phyloP scores from a whole-genome alignment of 2,797 vertebrate genomes.

The Alosa sapidissima region DNA sequence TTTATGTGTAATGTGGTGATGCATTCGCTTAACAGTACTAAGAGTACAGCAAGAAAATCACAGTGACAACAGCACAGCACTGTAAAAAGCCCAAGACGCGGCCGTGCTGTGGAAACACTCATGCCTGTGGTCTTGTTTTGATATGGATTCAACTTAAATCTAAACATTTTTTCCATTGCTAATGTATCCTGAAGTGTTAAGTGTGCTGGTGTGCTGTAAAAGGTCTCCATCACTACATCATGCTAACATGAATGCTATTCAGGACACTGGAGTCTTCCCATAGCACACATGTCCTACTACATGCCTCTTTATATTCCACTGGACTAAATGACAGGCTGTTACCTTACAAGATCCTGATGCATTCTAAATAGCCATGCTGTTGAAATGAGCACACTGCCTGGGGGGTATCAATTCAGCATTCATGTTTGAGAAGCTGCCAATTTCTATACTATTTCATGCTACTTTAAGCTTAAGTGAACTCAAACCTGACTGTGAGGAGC shows the following conservation, averaged over 20 bases:
- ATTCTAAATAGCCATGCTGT: conserved; percentile 28
- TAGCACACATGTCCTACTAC: not conserved
- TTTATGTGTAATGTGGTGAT: conserved; percentile 9
- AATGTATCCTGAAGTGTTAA: conserved; percentile 14
- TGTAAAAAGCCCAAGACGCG: not conserved
- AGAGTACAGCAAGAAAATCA: conserved; percentile 9
- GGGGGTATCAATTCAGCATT: conserved; percentile 19
- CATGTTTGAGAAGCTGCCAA: conserved; percentile 21
- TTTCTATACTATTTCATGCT: conserved; percentile 24
- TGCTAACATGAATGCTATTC: not conserved
- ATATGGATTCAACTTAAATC: not conserved
- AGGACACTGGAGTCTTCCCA: not conserved
- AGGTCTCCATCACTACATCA: not conserved
- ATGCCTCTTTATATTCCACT: not conserved
- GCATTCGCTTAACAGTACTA: conserved; percentile 13
- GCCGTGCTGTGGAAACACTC: not conserved
- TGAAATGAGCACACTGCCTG: conserved; percentile 19
- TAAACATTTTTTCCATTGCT: not conserved
- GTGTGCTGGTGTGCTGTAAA: not conserved
- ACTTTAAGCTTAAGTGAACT: not conserved
- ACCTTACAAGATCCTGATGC: not conserved
- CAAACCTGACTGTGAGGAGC: not conserved
- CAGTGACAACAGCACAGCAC: conserved; percentile 2
- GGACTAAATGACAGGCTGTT: not conserved
- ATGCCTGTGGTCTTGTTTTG: not conserved